Evolutionary conservation across 2,888 invertebrate genomes (phyloP), one percentile per base, ranked within the genome.

Genomic region (Ethmia dodecea): DNA sequence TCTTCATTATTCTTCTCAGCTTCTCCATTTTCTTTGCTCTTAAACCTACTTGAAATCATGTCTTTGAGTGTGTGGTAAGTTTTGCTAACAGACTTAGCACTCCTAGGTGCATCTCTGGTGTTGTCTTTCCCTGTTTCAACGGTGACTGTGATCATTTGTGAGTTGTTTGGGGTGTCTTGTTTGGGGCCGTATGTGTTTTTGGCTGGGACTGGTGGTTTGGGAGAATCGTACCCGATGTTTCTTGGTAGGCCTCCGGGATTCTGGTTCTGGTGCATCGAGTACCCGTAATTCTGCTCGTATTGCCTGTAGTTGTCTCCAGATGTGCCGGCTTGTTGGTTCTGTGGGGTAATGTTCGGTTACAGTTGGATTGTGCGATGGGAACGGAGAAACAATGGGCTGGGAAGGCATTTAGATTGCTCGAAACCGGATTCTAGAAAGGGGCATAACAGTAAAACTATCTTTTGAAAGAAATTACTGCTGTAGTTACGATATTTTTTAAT

Each of bases 41-140:
- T 92, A 67, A 94, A 94, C 56, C 92, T 89, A 66, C 92, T 93
- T 13, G 93, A 93, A 60, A 94, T 93, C 88, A 94, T 92, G 57
- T 94, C 94, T 83, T 93, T 94, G 42, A 94, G 89, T 3, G 94
- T 93, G 65, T 94, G 92, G 60, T 94, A 94, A 0, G 94, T 94
- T 73, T 93, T 92, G 28, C 92, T 90, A 38, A 93, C 89, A n/a
- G 92, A 89, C 65, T 92, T 91, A 29, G 86, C 78, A 35, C 80
- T 87, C 65, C 89, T 89, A 0, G 81, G 87, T 1, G 88, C 81
- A 49, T 89, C 89, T 57, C 84, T 83, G 10, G 84, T 86, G 24
- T 71, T 86, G 35, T 89, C 89, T 60, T 89, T 90, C 2, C 81
- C 87, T 13, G 87, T 86, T 72, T 91, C 90, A 3, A 89, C 89